Evolutionary conservation across 2,113 vertebrate species (phyloP).

Genomic region (Notothenia rossii): DNA sequence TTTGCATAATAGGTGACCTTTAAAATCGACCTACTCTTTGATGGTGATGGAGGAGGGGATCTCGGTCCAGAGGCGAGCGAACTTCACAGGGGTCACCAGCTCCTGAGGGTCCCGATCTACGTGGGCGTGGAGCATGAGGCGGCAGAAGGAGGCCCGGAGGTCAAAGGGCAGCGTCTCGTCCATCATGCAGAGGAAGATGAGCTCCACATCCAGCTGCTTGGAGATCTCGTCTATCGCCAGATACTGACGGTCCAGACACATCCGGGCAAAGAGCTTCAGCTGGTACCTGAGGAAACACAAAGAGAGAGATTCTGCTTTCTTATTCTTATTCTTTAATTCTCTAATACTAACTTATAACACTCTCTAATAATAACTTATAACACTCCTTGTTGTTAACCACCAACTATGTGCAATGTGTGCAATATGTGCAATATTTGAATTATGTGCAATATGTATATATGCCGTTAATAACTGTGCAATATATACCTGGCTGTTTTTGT

Average conservation of each 20-base stretch:
- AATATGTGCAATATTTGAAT: too few relatives aligned
- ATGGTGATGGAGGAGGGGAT: conserved; percentile 96
- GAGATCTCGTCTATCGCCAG: conserved; percentile 98
- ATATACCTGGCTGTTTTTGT: too few relatives aligned
- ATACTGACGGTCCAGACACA: conserved; percentile 99
- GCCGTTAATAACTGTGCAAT: too few relatives aligned
- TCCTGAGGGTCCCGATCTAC: conserved; percentile 98
- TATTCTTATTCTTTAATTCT: too few relatives aligned
- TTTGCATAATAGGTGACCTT: too few relatives aligned
- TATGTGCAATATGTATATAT: too few relatives aligned
- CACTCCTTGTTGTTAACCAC: too few relatives aligned
- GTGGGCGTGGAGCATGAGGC: conserved; percentile 97
- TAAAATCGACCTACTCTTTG: conserved; percentile 88
- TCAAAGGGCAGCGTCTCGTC: conserved; percentile 96
- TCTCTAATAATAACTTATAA: too few relatives aligned
- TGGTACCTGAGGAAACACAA: conserved; percentile 88
- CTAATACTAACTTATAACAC: too few relatives aligned
- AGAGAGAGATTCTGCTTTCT: too few relatives aligned
- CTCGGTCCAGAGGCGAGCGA: conserved; percentile 96
- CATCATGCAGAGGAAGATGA: conserved; percentile 99
- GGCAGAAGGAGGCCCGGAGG: conserved; percentile 96
- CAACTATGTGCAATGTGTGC: too few relatives aligned
- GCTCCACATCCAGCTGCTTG: conserved; percentile 95
- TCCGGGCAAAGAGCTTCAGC: conserved; percentile 96
- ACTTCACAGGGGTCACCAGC: conserved; percentile 95